Conservation (phyloP, 2,797 vertebrate species). For the Acanthurus lineatus region DNA sequence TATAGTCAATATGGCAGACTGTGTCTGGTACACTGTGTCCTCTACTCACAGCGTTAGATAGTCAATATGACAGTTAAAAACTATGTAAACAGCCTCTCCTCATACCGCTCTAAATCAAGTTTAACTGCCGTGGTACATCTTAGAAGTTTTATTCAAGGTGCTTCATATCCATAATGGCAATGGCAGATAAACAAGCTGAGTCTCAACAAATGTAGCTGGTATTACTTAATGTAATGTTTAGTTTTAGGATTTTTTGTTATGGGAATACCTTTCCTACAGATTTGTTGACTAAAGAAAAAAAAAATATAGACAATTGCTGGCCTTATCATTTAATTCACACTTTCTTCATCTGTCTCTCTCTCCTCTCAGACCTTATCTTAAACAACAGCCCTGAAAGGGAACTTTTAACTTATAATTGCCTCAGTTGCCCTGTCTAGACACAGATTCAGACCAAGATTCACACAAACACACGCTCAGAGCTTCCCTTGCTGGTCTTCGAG, state of each 20-base stretch:
- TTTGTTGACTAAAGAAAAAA: slow-evolving; percentile 6
- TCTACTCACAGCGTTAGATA: slow-evolving; percentile 60
- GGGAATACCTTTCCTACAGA: not conserved
- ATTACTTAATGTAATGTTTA: slow-evolving; percentile 10
- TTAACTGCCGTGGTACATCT: slow-evolving; percentile 36
- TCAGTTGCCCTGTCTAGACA: slow-evolving; percentile 57
- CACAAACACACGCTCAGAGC: slow-evolving; percentile 46
- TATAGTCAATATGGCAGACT: slow-evolving; percentile 70
- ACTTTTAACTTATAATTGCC: slow-evolving; percentile 64
- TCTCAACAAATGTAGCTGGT: not conserved
- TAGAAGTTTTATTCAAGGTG: slow-evolving; percentile 16
- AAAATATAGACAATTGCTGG: not conserved
- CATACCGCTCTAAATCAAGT: slow-evolving; percentile 42
- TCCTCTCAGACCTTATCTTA: not conserved
- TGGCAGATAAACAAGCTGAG: not conserved
- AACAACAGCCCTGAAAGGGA: slow-evolving; percentile 41
- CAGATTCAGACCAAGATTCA: slow-evolving; percentile 36
- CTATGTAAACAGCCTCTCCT: slow-evolving; percentile 60
- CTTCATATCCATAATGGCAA: slow-evolving; percentile 2
- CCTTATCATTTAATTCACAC: not conserved
- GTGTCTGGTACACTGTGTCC: slow-evolving; percentile 70
- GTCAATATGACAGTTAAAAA: slow-evolving; percentile 70
- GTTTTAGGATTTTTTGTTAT: not conserved
- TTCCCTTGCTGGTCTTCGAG: slow-evolving; percentile 39
- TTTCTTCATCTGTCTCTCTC: not conserved